Base-by-base conservation (phyloP, 2,113 vertebrate genomes). In the Pan troglodytes region DNA sequence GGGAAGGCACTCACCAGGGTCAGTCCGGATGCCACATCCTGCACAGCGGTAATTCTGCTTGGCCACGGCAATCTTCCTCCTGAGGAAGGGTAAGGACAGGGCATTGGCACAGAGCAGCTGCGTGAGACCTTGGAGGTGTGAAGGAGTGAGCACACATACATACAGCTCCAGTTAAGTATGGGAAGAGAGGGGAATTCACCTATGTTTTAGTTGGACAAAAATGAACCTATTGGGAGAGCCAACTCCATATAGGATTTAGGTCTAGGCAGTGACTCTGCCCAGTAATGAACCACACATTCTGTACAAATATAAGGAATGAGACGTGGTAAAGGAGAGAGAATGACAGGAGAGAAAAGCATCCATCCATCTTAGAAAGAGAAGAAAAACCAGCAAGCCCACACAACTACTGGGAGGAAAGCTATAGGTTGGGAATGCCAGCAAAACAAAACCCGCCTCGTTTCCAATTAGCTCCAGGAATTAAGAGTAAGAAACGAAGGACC, bases 11-110 rank as follows among this genome's bases (percentile, higher is more conserved):
- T 99, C 97, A 99, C 99, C 99, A 94, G 99, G 99, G 88, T 99
- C 99, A 0, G 99, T 99, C 45, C 99, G 99, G 96, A 99, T 99
- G 76, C 99, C 99, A 94, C 99, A 99, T 18, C 99, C 99, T 0
- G 99, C 99, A 79, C 99, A 99, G 75, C 99, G 99, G 96, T 99
- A 99, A 98, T 99, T 99, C 98, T 99, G 99, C 97, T 99, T 99
- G 61, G 99, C 99, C 43, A 99, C 99, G 0, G 99, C 98, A 30
- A 99, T 99, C 95, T 99, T 99, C 98, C 99, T 99, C 98, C 99
- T 99, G 96, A 79, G 48, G 73, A 88, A 96, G 68, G 38, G 2
- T 8, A 82, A 98, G 57, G 97, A 81, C 86, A 82, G 87, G 5
- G 50, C 64, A 12, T 25, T 50, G 35, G 76, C 27, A 93, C 59